These are phyloP conservation scores for Venustoraphidia nigricollis DNA, from an alignment of 2,888 invertebrate genomes.

Conservation along the genomic window DNA sequence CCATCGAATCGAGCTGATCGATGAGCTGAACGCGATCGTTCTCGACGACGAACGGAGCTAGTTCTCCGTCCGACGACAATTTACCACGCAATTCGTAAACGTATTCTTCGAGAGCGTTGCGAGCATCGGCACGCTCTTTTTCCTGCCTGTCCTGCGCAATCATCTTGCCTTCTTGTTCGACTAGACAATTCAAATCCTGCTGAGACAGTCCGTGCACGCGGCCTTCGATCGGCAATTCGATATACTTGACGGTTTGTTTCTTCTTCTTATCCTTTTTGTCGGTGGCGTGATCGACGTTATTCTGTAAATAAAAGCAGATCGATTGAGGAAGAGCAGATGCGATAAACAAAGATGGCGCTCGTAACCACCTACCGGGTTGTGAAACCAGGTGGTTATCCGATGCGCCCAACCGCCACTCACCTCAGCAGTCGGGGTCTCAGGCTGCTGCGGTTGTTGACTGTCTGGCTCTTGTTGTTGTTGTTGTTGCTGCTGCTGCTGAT, in stretches of 20 bases:
- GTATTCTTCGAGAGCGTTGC: conserved; percentile 95
- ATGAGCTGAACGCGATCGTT: conserved; percentile 47
- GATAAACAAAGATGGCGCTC: background rate
- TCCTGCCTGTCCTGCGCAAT: conserved; percentile 70
- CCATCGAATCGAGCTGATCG: conserved; percentile 62
- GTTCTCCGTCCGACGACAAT: conserved; percentile 56
- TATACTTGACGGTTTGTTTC: conserved; percentile 62
- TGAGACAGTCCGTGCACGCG: conserved; percentile 54
- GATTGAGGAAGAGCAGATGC: background rate
- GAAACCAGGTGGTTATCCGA: conserved; percentile 32
- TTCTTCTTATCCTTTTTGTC: conserved; percentile 57
- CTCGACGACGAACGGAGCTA: conserved; percentile 61
- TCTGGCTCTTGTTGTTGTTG: conserved; percentile 29
- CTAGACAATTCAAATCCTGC: conserved; percentile 53
- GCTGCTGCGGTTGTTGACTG: conserved; percentile 31
- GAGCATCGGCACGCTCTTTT: conserved; percentile 87
- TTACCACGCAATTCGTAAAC: conserved; percentile 93
- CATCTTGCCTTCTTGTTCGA: conserved; percentile 46
- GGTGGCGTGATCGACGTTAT: conserved; percentile 18
- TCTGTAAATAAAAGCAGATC: background rate
- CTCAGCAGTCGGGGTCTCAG: conserved; percentile 13
- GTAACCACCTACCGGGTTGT: conserved; percentile 13
- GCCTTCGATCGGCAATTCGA: conserved; percentile 75
- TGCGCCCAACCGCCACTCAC: conserved; percentile 26
- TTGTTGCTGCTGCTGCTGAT: conserved; percentile 23